Evolutionary conservation across 2,888 invertebrate species (phyloP).

Genomic region (Hofmannophila pseudospretella): DNA sequence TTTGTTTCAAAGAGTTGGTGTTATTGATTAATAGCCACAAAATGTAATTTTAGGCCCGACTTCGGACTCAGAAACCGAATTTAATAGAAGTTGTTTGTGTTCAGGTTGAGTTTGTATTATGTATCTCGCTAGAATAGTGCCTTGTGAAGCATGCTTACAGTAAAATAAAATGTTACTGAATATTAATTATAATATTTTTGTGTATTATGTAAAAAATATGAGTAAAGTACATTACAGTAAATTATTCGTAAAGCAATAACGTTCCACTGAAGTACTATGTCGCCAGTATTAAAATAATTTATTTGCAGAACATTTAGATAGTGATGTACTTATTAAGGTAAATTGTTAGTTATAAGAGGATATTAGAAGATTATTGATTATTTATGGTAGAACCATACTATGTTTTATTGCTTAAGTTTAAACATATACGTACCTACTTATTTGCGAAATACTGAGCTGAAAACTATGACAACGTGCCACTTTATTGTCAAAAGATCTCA

Average conservation of each 20-base stretch:
- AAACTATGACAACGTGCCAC: too few species aligned
- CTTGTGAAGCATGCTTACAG: constrained; percentile 74
- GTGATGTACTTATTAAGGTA: constrained; percentile 29
- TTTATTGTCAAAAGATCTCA: constrained; percentile 3
- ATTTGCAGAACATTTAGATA: constrained; percentile 34
- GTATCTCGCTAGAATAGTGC: constrained; percentile 74
- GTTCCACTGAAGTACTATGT: constrained; percentile 48
- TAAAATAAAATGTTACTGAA: constrained; percentile 47
- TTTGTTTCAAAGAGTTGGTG: constrained; percentile 40
- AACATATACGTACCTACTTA: too few species aligned
- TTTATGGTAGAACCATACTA: too few species aligned
- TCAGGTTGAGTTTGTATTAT: constrained; percentile 47
- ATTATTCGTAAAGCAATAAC: constrained; percentile 59
- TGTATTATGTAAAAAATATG: constrained; percentile 45
- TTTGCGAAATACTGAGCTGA: too few species aligned
- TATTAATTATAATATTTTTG: constrained; percentile 47
- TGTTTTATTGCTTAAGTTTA: too few species aligned
- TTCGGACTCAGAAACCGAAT: constrained; percentile 72
- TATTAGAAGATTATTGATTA: neutral
- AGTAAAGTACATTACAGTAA: constrained; percentile 21
- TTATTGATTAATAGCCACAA: constrained; percentile 58
- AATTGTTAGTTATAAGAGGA: constrained; percentile 25
- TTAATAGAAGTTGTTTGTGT: constrained; percentile 60
- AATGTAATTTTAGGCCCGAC: constrained; percentile 64
- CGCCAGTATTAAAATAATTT: constrained; percentile 53